These are phyloP conservation scores for Drosophila mojavensis DNA, from an alignment of 1,140 invertebrate species.

Conservation along the genomic window DNA sequence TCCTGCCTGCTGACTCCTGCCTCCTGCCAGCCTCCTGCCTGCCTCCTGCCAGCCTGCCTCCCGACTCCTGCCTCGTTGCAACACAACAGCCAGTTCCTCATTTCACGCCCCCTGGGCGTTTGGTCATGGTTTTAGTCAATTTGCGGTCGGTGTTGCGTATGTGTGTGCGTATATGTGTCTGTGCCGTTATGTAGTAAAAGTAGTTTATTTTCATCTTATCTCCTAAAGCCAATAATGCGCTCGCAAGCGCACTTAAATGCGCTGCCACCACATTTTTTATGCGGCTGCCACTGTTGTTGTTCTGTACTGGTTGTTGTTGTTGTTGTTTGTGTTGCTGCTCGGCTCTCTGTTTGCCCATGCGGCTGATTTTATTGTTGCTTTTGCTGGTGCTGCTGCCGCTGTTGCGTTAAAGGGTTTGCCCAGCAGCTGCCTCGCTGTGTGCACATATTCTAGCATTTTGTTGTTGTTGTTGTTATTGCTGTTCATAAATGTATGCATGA, in stretches of 20 bases:
- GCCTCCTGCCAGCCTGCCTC: too few relatives aligned
- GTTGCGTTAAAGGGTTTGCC: constrained; percentile 25
- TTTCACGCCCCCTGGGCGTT: constrained; percentile 20
- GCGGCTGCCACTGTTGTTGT: constrained; percentile 26
- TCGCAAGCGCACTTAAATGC: constrained; percentile 76
- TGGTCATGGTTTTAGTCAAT: constrained; percentile 76
- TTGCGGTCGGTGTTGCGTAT: constrained; percentile 60
- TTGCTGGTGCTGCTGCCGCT: neutral
- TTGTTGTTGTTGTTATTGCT: too few relatives aligned
- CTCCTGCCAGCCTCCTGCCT: too few relatives aligned
- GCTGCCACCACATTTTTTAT: constrained; percentile 52
- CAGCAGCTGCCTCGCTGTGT: constrained; percentile 15
- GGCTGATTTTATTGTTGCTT: constrained; percentile 14
- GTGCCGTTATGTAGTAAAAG: constrained; percentile 55
- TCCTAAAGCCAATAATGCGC: constrained; percentile 81
- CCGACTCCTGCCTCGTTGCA: neutral
- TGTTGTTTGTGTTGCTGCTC: constrained; percentile 16
- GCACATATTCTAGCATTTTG: constrained; percentile 7
- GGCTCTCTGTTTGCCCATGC: constrained; percentile 12
- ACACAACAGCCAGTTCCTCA: neutral
- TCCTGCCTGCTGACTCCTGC: neutral
- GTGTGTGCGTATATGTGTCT: constrained; percentile 12
- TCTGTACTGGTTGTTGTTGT: constrained; percentile 3
- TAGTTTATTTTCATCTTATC: constrained; percentile 82
- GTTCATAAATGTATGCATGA: constrained; percentile 11